Conservation (phyloP, 2,888 invertebrate species). For the Dinocampus coccinellae region DNA sequence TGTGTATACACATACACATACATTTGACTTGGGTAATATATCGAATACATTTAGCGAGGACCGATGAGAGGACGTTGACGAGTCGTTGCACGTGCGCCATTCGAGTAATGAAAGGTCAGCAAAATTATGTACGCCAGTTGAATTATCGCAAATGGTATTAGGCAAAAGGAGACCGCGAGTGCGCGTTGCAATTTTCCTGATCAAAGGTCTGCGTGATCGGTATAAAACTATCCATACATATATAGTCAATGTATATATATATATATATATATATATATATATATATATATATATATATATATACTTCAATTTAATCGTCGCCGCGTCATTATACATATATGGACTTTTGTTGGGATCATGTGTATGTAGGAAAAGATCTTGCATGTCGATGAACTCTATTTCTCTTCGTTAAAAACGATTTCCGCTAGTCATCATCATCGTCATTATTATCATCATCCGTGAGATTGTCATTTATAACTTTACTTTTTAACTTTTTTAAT, state of each 20-base stretch:
- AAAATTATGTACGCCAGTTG: conserved; percentile 43
- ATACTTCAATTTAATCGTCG: conserved; percentile 39
- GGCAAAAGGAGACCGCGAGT: conserved; percentile 36
- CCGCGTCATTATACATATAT: conserved; percentile 15
- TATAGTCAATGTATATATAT: background rate
- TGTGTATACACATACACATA: background rate
- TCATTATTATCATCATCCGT: background rate
- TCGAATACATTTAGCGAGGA: conserved; percentile 30
- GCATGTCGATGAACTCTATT: background rate
- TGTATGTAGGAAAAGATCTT: background rate
- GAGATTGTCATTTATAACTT: background rate
- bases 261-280: conserved; percentile 6
- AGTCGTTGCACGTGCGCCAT: conserved; percentile 24
- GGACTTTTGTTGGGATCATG: background rate
- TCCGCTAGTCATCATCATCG: conserved; percentile 5
- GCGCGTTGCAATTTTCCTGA: conserved; percentile 34
- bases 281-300: background rate
- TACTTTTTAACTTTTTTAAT: background rate
- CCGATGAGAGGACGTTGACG: conserved; percentile 31
- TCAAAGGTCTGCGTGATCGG: conserved; percentile 18
- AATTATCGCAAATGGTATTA: conserved; percentile 45
- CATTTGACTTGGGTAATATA: conserved; percentile 16
- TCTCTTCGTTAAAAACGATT: background rate
- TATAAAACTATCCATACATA: conserved; percentile 11
- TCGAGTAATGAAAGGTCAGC: conserved; percentile 43